A percentile compares a stretch with the other conserved stretches of the same genome.
These are phyloP conservation scores for Drosophila buzzatii DNA, from an alignment of 2,888 invertebrate genomes.

Conservation along the genomic window DNA sequence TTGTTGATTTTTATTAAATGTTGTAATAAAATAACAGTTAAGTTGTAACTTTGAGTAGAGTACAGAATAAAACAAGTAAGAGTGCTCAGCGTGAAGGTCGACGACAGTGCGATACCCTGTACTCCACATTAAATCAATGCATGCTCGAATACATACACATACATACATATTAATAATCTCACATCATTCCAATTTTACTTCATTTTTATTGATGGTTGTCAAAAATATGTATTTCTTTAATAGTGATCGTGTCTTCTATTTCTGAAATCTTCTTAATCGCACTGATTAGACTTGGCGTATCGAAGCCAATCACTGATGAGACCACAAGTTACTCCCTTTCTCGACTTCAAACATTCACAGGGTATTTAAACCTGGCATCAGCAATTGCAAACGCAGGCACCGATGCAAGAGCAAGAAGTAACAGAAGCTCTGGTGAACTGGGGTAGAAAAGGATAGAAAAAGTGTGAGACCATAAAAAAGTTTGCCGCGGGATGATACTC, in stretches of 20 bases:
- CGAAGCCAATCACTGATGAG: too few relatives aligned
- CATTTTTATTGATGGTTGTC: too few relatives aligned
- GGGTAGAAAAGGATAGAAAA: slow-evolving; percentile 31
- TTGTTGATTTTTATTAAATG: slow-evolving; percentile 81
- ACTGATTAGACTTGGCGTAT: not conserved
- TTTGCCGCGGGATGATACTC: slow-evolving; percentile 45
- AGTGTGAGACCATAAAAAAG: slow-evolving; percentile 36
- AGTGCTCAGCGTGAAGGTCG: too few relatives aligned
- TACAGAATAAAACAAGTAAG: slow-evolving; percentile 60
- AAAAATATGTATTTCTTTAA: too few relatives aligned
- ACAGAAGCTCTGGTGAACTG: slow-evolving; percentile 7
- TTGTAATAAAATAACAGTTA: slow-evolving; percentile 81
- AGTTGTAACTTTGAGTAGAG: slow-evolving; percentile 81
- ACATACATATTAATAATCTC: too few relatives aligned
- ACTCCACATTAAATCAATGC: not conserved
- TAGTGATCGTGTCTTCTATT: not conserved
- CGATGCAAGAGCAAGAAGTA: slow-evolving; percentile 18
- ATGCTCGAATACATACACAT: too few relatives aligned
- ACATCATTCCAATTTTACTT: too few relatives aligned
- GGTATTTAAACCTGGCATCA: slow-evolving; percentile 28
- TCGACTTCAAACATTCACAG: not conserved
- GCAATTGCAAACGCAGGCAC: slow-evolving; percentile 32
- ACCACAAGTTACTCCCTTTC: not conserved
- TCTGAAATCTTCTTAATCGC: not conserved
- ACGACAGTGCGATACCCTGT: not conserved